phyloP scores from a whole-genome alignment of 2,888 invertebrate genomes.

The Spodoptera littoralis region DNA sequence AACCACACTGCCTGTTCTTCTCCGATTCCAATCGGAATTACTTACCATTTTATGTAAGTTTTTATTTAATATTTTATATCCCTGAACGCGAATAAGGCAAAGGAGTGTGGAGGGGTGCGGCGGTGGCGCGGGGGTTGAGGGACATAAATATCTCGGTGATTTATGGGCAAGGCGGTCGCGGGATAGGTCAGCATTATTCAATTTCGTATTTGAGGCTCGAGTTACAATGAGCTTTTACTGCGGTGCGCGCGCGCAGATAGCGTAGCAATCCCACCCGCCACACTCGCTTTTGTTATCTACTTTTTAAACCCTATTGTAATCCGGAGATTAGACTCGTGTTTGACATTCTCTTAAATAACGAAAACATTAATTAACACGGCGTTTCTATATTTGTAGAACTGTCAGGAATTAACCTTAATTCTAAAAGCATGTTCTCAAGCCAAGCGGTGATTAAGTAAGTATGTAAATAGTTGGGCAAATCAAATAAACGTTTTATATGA shows the following conservation, averaged over 20 bases:
- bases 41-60: conserved; percentile 86
- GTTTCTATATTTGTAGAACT: conserved; percentile 54
- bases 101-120: conserved; percentile 70
- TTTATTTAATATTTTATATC: conserved; percentile 88
- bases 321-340: conserved; percentile 69
- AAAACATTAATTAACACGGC: conserved; percentile 58
- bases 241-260: conserved; percentile 83
- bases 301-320: conserved; percentile 75
- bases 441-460: conserved; percentile 55
- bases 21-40: conserved; percentile 86
- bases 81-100: conserved; percentile 80
- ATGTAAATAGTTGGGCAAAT: conserved; percentile 64
- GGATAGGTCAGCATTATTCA: conserved; percentile 89
- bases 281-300: conserved; percentile 76
- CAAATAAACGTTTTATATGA: conserved; percentile 75
- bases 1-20: conserved; percentile 76
- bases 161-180: conserved; percentile 87
- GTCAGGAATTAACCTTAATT: conserved; percentile 53
- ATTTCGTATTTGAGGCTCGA: conserved; percentile 88
- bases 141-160: conserved; percentile 89
- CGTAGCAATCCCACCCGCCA: conserved; percentile 72
- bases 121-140: conserved; percentile 75
- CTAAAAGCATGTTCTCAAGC: conserved; percentile 50
- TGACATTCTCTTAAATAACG: conserved; percentile 60
- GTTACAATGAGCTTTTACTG: conserved; percentile 88